phyloP scores from a whole-genome alignment of 2,113 vertebrate genomes.

The Tapirus terrestris region DNA sequence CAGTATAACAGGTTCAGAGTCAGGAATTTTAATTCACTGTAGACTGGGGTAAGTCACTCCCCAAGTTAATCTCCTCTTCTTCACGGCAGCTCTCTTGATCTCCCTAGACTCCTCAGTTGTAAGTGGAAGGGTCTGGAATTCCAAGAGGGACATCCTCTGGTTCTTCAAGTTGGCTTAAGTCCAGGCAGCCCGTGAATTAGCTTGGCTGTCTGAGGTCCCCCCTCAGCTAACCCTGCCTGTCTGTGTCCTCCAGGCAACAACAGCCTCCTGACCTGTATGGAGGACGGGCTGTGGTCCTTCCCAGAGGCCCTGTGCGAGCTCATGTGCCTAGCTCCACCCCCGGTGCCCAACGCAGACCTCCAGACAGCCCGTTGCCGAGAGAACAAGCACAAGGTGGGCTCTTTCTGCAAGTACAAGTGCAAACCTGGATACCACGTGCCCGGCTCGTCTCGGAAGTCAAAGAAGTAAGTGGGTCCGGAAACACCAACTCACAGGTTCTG shows the following conservation, averaged over 20 bases:
- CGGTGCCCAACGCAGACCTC: constrained; percentile 92
- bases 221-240: background rate
- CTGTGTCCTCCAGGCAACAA: constrained; percentile 90
- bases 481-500: rapidly evolving
- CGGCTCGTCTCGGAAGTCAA: constrained; percentile 90
- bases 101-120: background rate
- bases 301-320: constrained; percentile 97
- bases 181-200: rapidly evolving
- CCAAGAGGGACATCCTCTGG: background rate
- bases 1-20: background rate
- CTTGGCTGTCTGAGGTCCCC: background rate
- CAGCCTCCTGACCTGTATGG: constrained; percentile 94
- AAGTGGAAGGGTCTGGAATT: background rate
- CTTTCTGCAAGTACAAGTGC: constrained; percentile 98
- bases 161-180: background rate
- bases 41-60: too few species aligned
- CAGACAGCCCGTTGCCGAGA: constrained; percentile 94
- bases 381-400: constrained; percentile 96
- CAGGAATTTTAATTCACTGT: background rate
- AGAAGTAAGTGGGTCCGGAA: constrained; percentile 88
- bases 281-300: constrained; percentile 99
- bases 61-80: background rate
- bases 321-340: constrained; percentile 93
- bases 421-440: constrained; percentile 96
- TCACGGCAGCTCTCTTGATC: background rate